Evolutionary conservation across 2,113 vertebrate species (phyloP), one percentile per base, ranked within the genome.

Genomic region (Phalacrocorax pelagicus): DNA sequence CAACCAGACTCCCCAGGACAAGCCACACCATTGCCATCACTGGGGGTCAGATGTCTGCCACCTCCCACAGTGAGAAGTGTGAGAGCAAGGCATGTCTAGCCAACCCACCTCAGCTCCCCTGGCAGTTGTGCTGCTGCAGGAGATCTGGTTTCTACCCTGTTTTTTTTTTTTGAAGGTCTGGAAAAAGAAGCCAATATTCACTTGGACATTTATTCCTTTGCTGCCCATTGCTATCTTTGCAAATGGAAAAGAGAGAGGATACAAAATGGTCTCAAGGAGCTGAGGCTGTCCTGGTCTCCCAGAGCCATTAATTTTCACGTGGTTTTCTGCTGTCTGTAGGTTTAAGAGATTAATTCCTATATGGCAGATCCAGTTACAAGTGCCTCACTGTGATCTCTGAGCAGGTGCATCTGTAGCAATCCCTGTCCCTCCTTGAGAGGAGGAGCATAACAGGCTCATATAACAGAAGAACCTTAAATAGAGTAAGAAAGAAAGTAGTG

Each of bases 31-130:
- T 19, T 13, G 7, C 21, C 34, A 1, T 17, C 13, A 7, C 24
- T 27, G 40, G 0, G 11, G 9, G 8, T 72, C 2, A 0, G 65
- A 54, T 30, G 82, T 78, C n/a, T 4, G 2, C 30, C 34, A 40
- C 32, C 5, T 92, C 34, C 47, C 51, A 54, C 36, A 9, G 13
- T 0, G 2, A 63, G 65, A 29, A n/a, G 10, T 5, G 36, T 5
- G 44, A 59, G n/a, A 82, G 40, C 2, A 24, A 69, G 55, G 66
- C 1, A 2, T 13, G 5, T 19, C 66, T 69, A 63, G 16, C 26
- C 34, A 12, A 19, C 49, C 36, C 21, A 22, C 26, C 38, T 47
- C 70, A 34, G 30, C 38, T 81, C 7, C 30, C 59, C 32, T 34
- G 40, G 51, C 32, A 79, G 55, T 30, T 5, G 4, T 29, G 40